phyloP scores from a whole-genome alignment of 2,888 invertebrate species.

The Synergus japonicus region DNA sequence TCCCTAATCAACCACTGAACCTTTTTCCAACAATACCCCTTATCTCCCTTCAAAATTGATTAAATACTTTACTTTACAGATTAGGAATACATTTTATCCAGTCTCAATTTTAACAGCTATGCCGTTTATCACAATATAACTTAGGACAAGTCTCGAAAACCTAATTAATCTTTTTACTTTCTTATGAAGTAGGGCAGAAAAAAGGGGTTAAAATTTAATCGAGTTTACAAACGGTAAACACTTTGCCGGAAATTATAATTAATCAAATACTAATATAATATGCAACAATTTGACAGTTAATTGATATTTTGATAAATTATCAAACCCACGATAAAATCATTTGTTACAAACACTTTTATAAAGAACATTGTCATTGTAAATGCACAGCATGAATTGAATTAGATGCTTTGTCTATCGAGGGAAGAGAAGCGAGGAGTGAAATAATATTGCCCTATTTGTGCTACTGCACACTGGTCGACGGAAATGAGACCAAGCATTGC shows the following conservation, averaged over 20 bases:
- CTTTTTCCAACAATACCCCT: conserved; percentile 43
- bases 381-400: conserved; percentile 6
- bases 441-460: conserved; percentile 42
- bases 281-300: not conserved
- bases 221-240: too few relatives aligned
- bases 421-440: conserved; percentile 46
- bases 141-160: not conserved
- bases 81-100: not conserved
- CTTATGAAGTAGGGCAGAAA: not conserved
- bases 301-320: not conserved
- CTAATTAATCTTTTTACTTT: not conserved
- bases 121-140: not conserved
- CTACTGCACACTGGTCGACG: conserved; percentile 9
- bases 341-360: not conserved
- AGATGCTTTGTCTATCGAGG: not conserved
- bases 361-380: not conserved
- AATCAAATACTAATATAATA: too few relatives aligned
- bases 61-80: not conserved
- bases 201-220: too few relatives aligned
- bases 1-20: conserved; percentile 40
- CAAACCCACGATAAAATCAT: not conserved
- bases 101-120: not conserved
- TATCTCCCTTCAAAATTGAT: conserved; percentile 1
- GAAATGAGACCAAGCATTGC: conserved; percentile 47
- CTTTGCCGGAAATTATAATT: too few relatives aligned